Evolutionary conservation across 2,113 vertebrate genomes (phyloP), one percentile per base, ranked within the genome.

Genomic region (Corvus hawaiiensis): DNA sequence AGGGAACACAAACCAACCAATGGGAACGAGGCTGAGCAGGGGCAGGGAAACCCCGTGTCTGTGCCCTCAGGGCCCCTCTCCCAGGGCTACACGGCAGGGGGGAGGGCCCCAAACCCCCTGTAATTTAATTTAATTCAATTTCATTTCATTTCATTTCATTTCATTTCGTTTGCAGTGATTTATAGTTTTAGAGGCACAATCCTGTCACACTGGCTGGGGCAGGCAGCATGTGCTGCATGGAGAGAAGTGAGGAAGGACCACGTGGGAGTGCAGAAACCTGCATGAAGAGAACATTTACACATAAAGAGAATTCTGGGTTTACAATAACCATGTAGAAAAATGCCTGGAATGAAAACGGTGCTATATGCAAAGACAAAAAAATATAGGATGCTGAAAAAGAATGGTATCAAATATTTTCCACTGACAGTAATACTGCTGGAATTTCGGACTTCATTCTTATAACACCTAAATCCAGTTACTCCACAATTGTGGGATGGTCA

Each of bases 281-380:
- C 35, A 13, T 20, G n/a, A 64, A 79, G 18, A 59, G 15, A 54
- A 61, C 0, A 0, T 54, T 69, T 59, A n/a, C 19, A 26, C 7
- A 21, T 49, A 33, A 41, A 27, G 43, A 62, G 16, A 78, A 74
- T 51, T 64, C 35, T 61, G 30, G 10, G 12, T 59, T 81, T 90
- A 16, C 35, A 41, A 49, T 26, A 30, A 48, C 17, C 2, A 0
- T 19, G 21, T 51, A 41, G 17, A 84, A 12, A 58, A 77, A 76
- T 12, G 12, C 7, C 15, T 35, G 35, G 14, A 68, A 43, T 18
- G 4, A 13, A 81, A 81, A 72, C 72, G 15, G 5, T 37, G 23
- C 18, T 46, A 56, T 54, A 51, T 2, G 4, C 28, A 63, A n/a
- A 69, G 39, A 56, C 4, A n/a, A 20, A 16, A 64, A 67, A 55